Percentiles rank a stretch among this genome's conserved stretches.
Conservation (phyloP, 37 sponge, comb jelly and placozoan genomes). For the Crambe crambe region DNA sequence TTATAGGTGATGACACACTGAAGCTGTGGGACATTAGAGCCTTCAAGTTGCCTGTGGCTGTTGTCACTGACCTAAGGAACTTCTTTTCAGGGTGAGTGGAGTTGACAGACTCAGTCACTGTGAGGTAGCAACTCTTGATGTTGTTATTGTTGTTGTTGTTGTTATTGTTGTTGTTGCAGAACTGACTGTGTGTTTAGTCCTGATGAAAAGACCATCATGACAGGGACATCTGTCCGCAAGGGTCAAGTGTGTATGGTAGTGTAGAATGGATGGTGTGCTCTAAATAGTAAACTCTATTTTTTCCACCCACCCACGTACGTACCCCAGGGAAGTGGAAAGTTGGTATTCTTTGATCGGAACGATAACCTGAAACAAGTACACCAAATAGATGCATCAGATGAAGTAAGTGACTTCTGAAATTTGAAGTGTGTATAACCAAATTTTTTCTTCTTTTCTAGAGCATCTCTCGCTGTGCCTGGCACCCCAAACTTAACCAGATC, state of each 20-base stretch:
- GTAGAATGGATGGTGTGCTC: neutral
- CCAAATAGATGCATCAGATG: constrained; percentile 51
- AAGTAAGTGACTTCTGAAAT: constrained; percentile 41
- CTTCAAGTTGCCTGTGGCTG: constrained; percentile 73
- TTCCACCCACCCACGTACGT: no score
- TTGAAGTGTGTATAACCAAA: neutral
- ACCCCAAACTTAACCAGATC: constrained; percentile 94
- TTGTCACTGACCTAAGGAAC: constrained; percentile 60
- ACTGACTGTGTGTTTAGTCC: constrained; percentile 93
- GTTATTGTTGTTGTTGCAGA: constrained; percentile 11
- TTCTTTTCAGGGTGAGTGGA: constrained; percentile 64
- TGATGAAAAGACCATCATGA: constrained; percentile 83
- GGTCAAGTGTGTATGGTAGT: constrained; percentile 45
- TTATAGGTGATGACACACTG: constrained; percentile 85
- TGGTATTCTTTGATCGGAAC: constrained; percentile 76
- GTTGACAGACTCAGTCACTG: neutral
- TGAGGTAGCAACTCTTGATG: neutral
- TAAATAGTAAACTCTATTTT: no score
- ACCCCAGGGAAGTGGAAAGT: constrained; percentile 66
- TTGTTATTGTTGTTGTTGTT: neutral
- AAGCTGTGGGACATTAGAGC: constrained; percentile 92
- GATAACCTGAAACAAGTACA: constrained; percentile 58
- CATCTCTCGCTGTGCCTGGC: constrained; percentile 83
- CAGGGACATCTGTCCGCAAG: constrained; percentile 76
- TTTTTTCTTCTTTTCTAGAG: constrained; percentile 52